Base-by-base conservation (phyloP, 2,113 vertebrate species). In the Cyprinus carpio region DNA sequence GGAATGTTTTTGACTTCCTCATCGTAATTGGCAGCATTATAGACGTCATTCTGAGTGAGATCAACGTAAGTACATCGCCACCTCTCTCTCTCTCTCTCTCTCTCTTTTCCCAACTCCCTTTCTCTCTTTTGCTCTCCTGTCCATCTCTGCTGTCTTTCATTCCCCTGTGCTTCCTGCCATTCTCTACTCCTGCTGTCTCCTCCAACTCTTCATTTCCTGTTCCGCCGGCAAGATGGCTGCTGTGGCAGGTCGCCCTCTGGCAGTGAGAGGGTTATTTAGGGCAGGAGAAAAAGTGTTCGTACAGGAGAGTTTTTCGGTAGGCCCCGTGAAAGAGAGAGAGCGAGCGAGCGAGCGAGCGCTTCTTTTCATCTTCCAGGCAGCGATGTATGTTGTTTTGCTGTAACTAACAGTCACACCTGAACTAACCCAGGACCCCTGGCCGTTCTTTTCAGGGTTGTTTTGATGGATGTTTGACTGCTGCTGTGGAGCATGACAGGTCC, bases 1-100 rank as follows among this genome's bases (percentile, higher is more conserved):
- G 98, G 98, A 99, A 99, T 99, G 97, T 99, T 95, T 99, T 99
- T 99, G 98, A 99, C 97, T 99, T 99, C 97, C 97, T 99, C 96
- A 99, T 99, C 97, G 98, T 99, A 95, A 99, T 99, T 98, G 98
- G 98, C 96, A 99, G 98, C 97, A 97, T 99, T 95, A 99, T 99
- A 96, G 98, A 99, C 96, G 97, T 99, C 97, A 99, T 99, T 97
- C 98, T 99, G 95, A 99, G 98, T 98, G 98, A 99, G 91, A 99
- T 98, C 95, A 99, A 99, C 97, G 98, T 99, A 97, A 99, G 98
- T 99, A 99, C 94, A 92, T 95, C 91, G 93, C 92, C 92, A 95
- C 93, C 92, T 92, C 95, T 91, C 92, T 78, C 91, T 92, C 92
- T 91, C 84, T 91, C 84, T 88, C 87, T 60, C 37, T 92, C 92